Evolutionary conservation across 2,797 vertebrate genomes (phyloP), one percentile per base, ranked within the genome.

Genomic region (Tarsius wallacei): DNA sequence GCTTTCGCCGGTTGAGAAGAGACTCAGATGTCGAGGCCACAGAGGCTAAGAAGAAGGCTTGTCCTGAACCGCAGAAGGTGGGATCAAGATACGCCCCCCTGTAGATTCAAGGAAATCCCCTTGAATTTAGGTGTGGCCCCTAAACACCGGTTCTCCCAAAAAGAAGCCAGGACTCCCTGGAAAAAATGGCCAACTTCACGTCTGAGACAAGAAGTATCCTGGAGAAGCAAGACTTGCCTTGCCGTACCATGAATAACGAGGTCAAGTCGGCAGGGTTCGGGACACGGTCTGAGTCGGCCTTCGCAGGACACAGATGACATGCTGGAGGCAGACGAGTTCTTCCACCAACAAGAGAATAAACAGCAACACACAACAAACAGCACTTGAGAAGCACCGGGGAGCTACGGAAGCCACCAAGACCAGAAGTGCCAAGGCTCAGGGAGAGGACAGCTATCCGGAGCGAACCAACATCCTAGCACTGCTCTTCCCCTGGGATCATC

Each of bases 281-380:
- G 21, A n/a, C 6, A 53, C 2, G 4, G 28, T 5, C 15, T 8
- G 11, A 33, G 15, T 9, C 16, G 47, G 49, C 2, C 36, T 12
- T 24, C 15, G 1, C 28, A 0, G 17, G 47, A 66, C 24, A 64
- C 31, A 66, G 31, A 47, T 1, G 21, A 14, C 2, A 33, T 0
- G 24, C 16, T 1, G 8, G 28, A 74, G 73, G 55, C 53, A 31
- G 28, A 22, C 0, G 5, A 57, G 2, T 0, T 3, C 5, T 6
- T 36, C 53, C 4, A 16, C 59, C 4, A 16, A 33, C 36, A 64
- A 71, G 63, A 61, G 9, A 17, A 19, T 4, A 2, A 80, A 15
- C 2, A 33, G 28, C 8, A 1, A 24, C 1, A 36, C 12, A 2
- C 19, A 22, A 4, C 2, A 26, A 7, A 7, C 9, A 0, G 0